Percentiles rank a stretch among this genome's conserved stretches.
Conservation (phyloP, 1,140 invertebrate genomes). For the Cephus cinctus region DNA sequence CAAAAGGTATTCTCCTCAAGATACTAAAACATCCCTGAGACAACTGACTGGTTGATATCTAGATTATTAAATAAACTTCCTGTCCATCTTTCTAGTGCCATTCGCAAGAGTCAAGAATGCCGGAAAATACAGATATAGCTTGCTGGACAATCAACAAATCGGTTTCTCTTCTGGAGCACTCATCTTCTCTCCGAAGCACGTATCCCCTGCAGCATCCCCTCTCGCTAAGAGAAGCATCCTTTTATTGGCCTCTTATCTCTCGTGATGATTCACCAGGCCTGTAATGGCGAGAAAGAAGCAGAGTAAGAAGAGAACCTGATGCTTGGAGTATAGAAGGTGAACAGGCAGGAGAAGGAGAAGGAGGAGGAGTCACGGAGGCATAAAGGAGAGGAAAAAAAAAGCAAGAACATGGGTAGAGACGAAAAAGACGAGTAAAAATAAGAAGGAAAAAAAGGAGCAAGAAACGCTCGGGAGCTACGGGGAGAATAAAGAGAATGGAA, state of each 20-base stretch:
- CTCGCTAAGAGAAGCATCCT: constrained; percentile 24
- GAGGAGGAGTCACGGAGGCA: too few species aligned
- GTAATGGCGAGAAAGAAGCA: constrained; percentile 6
- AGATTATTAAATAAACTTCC: too few species aligned
- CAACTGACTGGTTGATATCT: too few species aligned
- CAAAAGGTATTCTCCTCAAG: too few species aligned
- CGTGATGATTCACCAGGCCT: constrained; percentile 30
- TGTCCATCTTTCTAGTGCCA: constrained; percentile 17
- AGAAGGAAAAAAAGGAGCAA: background rate
- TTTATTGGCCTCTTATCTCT: constrained; percentile 34
- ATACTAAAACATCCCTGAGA: too few species aligned
- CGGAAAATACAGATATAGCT: constrained; percentile 16
- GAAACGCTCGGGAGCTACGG: too few species aligned
- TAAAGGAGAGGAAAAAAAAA: too few species aligned
- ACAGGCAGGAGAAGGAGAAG: background rate
- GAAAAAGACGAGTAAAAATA: too few species aligned
- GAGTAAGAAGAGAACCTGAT: constrained; percentile 13
- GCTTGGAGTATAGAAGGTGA: constrained; percentile 1
- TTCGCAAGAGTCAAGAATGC: constrained; percentile 7
- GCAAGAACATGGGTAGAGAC: too few species aligned
- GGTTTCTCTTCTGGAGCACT: constrained; percentile 1
- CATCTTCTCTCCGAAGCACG: background rate
- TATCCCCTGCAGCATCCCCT: background rate
- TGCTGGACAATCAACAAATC: constrained; percentile 3
- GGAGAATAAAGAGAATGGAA: background rate